Base-by-base conservation (phyloP, 2,797 vertebrate genomes). In the Micromesistius poutassou region DNA sequence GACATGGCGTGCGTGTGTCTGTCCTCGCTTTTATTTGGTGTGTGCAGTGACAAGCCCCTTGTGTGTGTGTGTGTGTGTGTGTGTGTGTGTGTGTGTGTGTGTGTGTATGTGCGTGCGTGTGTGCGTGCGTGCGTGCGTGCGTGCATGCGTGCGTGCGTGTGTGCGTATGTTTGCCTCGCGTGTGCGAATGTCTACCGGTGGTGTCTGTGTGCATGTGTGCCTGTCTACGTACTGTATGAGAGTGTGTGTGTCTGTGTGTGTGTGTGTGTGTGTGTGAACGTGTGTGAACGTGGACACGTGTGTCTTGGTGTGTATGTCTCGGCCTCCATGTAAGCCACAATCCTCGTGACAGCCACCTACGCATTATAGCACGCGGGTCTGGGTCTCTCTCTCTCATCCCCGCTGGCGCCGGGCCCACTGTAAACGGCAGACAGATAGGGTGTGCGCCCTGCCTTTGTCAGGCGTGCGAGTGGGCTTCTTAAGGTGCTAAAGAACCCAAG, bases 381-480 rank as follows among this genome's bases (percentile, higher is more conserved):
- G 14, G 79, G 40, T 30, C 3, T 33, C 40, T 50, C n/a, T 42
- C 68, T n/a, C n/a, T n/a, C 30, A 71, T 38, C 50, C 79, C 83
- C 79, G 62, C 80, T 36, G 13, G 13, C 8, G 25, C 74, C 82
- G 80, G 75, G 79, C 72, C 68, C 9, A 16, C 84, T 83, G 84
- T 78, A 76, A 80, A 75, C 82, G 71, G 70, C 55, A 46, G 42
- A 46, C 42, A 46, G 73, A 77, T 68, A 70, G 30, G 12, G 19
- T 42, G 38, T 71, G 74, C 75, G 80, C 80, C 66, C 14, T 72
- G 76, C 40, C 76, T 85, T 78, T 88, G 81, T 81, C 71, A 80
- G 77, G 72, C 75, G 3, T 30, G 31, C 16, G 71, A 74, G 16
- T 25, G 28, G n/a, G 40, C 13, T 36, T 14, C 25, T 40, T 14